phyloP scores from a whole-genome alignment of 2,888 invertebrate genomes.

The Monopis laevigella region DNA sequence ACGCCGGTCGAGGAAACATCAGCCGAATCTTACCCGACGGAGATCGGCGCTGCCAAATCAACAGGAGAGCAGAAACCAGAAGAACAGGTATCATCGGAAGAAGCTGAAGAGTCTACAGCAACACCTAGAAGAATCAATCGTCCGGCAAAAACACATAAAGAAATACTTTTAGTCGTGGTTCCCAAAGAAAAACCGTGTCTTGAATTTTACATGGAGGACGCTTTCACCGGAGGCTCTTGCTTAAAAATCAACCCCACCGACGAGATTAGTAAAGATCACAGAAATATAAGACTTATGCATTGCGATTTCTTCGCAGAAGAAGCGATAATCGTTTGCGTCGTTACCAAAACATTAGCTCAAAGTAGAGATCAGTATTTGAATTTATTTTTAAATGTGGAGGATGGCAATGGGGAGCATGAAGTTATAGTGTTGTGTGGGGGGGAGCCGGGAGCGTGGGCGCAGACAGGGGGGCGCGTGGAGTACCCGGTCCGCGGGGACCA shows the following conservation, averaged over 20 bases:
- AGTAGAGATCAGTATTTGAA: conserved; percentile 34
- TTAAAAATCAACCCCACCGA: conserved; percentile 49
- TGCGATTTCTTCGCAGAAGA: conserved; percentile 38
- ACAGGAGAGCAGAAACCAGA: conserved; percentile 9
- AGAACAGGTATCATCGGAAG: conserved; percentile 5
- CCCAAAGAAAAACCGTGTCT: conserved; percentile 38
- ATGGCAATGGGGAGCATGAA: conserved; percentile 17
- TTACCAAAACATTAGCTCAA: conserved; percentile 33
- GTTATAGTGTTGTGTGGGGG: conserved; percentile 26
- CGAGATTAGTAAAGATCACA: conserved; percentile 23
- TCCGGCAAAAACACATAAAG: background rate
- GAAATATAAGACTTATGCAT: conserved; percentile 35
- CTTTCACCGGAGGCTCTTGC: conserved; percentile 61
- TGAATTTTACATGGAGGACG: conserved; percentile 41
- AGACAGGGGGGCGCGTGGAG: conserved; percentile 20
- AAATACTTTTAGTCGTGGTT: conserved; percentile 25
- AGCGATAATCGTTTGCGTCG: conserved; percentile 39
- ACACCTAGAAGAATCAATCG: background rate
- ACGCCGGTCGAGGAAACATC: too few relatives aligned
- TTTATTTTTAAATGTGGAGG: conserved; percentile 27
- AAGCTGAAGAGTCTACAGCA: background rate
- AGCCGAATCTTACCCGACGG: background rate
- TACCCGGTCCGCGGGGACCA: conserved; percentile 8
- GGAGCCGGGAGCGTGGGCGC: conserved; percentile 21
- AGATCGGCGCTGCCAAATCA: conserved; percentile 19